Evolutionary conservation across 2,888 invertebrate genomes (phyloP), one percentile per base, ranked within the genome.

Genomic region (Adela reaumurella): DNA sequence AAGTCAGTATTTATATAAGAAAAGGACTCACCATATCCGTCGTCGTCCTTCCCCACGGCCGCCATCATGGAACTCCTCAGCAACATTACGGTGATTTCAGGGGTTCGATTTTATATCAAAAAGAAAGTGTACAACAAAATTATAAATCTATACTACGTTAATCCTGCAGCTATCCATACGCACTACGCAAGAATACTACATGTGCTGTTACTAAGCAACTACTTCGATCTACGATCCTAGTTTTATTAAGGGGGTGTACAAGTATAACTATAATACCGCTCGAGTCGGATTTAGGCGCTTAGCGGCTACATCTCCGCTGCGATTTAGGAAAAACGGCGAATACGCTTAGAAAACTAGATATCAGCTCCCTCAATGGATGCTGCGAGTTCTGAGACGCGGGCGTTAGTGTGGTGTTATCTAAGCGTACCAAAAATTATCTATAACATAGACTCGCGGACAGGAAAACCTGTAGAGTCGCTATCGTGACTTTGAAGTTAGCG

Each of bases 241-340:
- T n/a, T n/a, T n/a, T n/a, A n/a, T n/a, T 24, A 24, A 24, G 24
- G 24, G 10, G 5, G 24, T 24, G 24, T 35, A 35, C 35, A 24
- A 35, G n/a, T 35, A 35, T 45, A 19, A 19, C 3, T 14, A 46
- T 16, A 19, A 41, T 64, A 74, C 78, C 77, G 77, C 74, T 58
- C 70, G 56, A 67, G 76, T 76, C 77, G 77, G 77, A 61, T 55
- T 3, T 48, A 58, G 56, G 56, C 60, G 54, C 56, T 67, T 67
- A 64, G 58, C 57, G 77, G 73, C 78, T 78, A 78, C 78, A 78
- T 78, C 62, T 76, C 78, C 63, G 58, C 65, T 59, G 59, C 58
- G 57, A 62, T 16, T 11, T 54, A n/a, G 52, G 53, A 50, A 53
- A 53, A 59, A 56, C 52, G 58, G 58, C 64, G 62, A 60, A 46